phyloP scores from a whole-genome alignment of 2,888 invertebrate species.

The Eugnorisma glareosa region DNA sequence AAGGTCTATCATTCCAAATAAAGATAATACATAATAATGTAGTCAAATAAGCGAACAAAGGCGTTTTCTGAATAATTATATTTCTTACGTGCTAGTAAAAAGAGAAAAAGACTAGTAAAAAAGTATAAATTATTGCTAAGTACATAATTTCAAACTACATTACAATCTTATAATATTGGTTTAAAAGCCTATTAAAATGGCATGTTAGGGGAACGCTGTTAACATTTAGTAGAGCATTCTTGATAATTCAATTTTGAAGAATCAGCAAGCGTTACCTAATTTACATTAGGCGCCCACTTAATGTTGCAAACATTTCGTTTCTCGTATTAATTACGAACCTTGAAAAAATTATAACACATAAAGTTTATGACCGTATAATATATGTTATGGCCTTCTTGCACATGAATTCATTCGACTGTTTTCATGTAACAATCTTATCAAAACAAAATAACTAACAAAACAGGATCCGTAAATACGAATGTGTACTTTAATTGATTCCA shows the following conservation, averaged over 20 bases:
- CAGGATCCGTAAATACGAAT: neutral
- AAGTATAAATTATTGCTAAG: neutral
- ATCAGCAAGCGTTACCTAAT: neutral
- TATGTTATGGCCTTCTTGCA: constrained; percentile 2
- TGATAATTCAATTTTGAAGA: neutral
- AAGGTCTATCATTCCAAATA: neutral
- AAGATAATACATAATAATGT: neutral
- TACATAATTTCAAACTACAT: neutral
- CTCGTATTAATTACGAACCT: neutral
- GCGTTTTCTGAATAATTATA: neutral
- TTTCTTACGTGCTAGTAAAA: neutral
- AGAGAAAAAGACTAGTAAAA: neutral
- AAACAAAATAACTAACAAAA: neutral
- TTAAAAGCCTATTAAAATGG: neutral
- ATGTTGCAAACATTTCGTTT: neutral
- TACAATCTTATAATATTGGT: neutral
- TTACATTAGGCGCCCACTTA: neutral
- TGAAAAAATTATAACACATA: constrained; percentile 7
- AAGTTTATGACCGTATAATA: constrained; percentile 1
- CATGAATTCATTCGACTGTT: neutral
- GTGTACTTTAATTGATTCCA: constrained; percentile 28
- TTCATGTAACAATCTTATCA: no score
- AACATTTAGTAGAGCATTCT: neutral
- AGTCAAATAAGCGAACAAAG: neutral
- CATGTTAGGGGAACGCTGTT: neutral